phyloP scores from a whole-genome alignment of 2,113 vertebrate genomes.

The Nothobranchius kuhntae region DNA sequence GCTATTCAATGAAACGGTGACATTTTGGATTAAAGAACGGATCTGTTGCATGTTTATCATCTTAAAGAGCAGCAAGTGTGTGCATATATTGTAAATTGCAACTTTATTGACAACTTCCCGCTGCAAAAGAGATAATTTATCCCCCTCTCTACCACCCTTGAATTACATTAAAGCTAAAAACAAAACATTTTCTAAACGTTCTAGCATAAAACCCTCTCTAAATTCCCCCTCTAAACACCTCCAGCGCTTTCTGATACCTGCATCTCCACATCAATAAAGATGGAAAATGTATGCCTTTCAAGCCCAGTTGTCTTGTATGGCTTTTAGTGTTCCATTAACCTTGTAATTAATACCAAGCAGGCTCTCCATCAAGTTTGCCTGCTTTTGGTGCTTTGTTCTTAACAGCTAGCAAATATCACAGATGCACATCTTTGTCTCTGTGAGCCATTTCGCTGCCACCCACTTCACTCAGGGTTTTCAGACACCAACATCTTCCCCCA shows the following conservation, averaged over 20 bases:
- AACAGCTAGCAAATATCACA: slow-evolving; percentile 75
- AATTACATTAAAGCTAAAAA: slow-evolving; percentile 40
- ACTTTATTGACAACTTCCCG: not conserved
- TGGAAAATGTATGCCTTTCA: slow-evolving; percentile 74
- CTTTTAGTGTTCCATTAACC: slow-evolving; percentile 80
- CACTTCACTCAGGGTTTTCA: slow-evolving; percentile 64
- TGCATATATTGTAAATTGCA: too few species aligned
- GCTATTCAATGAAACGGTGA: not conserved
- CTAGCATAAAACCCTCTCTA: slow-evolving; percentile 1
- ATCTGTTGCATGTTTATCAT: too few species aligned
- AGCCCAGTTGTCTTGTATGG: slow-evolving; percentile 74
- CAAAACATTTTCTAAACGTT: slow-evolving; percentile 22
- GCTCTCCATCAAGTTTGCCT: slow-evolving; percentile 77
- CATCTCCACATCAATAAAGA: slow-evolving; percentile 72
- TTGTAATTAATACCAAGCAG: slow-evolving; percentile 82
- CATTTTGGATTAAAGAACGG: too few species aligned
- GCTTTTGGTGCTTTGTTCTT: slow-evolving; percentile 76
- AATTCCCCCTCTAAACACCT: slow-evolving; percentile 49
- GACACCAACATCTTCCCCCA: slow-evolving; percentile 45
- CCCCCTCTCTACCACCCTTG: slow-evolving; percentile 7
- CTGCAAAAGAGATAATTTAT: slow-evolving; percentile 22
- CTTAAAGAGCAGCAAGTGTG: too few species aligned
- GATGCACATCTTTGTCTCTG: slow-evolving; percentile 63
- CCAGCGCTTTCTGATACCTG: slow-evolving; percentile 52
- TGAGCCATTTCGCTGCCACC: slow-evolving; percentile 53